These are phyloP conservation scores for Musca domestica DNA, from an alignment of 1,140 invertebrate species.

Conservation along the genomic window DNA sequence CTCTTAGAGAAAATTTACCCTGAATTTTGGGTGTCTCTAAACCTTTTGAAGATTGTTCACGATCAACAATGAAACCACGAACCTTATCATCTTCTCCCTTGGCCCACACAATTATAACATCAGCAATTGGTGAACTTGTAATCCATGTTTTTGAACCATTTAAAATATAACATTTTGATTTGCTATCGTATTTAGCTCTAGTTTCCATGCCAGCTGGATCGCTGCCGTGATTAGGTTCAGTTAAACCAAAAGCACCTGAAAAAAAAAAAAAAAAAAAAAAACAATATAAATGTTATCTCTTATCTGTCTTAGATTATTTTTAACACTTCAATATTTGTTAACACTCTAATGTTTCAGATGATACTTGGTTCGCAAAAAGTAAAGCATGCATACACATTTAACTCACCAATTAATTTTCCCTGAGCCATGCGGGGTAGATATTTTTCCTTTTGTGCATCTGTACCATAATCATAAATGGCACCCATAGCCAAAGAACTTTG, in stretches of 20 bases:
- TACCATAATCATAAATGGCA: conserved; percentile 86
- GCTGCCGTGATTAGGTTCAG: conserved; percentile 97
- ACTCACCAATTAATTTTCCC: conserved; percentile 80
- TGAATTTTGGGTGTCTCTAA: conserved; percentile 92
- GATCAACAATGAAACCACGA: conserved; percentile 92
- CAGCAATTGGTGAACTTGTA: conserved; percentile 92
- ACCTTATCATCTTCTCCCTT: conserved; percentile 78
- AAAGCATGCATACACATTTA: neutral
- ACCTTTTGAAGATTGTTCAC: conserved; percentile 71
- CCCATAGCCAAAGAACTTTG: conserved; percentile 97
- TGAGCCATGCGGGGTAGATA: conserved; percentile 81
- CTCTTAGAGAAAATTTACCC: conserved; percentile 95
- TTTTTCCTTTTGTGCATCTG: conserved; percentile 85
- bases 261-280: too few species aligned
- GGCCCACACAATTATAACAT: conserved; percentile 90
- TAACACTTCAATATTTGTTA: neutral
- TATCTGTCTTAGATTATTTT: neutral
- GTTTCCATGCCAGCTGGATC: conserved; percentile 90
- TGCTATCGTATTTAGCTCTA: conserved; percentile 69
- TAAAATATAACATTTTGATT: conserved; percentile 76
- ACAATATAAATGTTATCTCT: neutral
- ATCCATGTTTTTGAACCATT: conserved; percentile 97
- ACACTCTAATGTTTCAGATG: neutral
- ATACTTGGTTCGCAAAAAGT: neutral
- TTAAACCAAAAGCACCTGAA: conserved; percentile 84